Conservation (phyloP, 2,888 invertebrate genomes). For the Adineta ricciae region DNA sequence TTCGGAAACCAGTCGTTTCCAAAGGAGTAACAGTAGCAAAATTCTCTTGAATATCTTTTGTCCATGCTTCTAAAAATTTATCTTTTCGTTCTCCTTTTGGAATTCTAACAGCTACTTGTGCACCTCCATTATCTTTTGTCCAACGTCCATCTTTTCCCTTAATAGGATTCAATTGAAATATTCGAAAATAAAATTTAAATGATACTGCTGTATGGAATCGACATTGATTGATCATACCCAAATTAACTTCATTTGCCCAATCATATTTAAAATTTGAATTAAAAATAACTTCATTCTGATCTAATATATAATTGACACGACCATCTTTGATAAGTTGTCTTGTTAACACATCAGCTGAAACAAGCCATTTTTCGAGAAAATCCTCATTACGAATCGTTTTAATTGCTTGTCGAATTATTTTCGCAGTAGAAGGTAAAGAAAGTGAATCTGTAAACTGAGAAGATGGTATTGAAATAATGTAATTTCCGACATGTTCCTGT, state of each 20-base stretch:
- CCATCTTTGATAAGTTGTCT: not conserved
- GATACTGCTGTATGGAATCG: not conserved
- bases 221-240: not conserved
- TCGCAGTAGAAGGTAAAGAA: not conserved
- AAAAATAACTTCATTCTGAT: not conserved
- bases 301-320: not conserved
- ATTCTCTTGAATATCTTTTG: not conserved
- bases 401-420: not conserved
- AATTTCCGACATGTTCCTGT: not conserved
- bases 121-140: not conserved
- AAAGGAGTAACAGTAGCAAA: no score
- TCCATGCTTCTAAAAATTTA: not conserved
- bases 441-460: no score
- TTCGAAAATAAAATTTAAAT: not conserved
- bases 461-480: not conserved
- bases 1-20: no score
- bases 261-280: slow-evolving; percentile 2
- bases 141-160: not conserved
- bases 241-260: not conserved
- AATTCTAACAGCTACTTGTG: not conserved
- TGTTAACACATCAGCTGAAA: not conserved
- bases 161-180: not conserved
- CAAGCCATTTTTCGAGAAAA: not conserved
- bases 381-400: no score
- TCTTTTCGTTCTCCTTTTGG: not conserved